Conservation (phyloP, 2,888 invertebrate genomes). For the Allolobophora icterica region DNA sequence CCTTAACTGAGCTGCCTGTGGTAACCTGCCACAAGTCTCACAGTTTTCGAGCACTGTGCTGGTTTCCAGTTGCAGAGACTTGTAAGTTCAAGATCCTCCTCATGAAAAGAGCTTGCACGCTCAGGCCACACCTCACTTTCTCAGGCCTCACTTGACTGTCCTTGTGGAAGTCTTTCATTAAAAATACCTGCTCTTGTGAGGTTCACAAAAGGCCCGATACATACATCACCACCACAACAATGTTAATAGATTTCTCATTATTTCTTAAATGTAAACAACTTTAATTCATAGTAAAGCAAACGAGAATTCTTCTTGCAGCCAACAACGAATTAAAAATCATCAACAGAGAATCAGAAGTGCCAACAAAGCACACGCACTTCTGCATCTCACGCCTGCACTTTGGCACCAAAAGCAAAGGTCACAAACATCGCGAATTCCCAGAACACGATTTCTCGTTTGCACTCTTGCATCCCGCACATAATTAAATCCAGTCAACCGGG, state of each 20-base stretch:
- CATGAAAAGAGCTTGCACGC: no score
- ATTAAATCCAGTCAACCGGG: constrained; percentile 17
- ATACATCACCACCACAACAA: not conserved
- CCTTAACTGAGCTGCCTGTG: no score
- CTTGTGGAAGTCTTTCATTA: not conserved
- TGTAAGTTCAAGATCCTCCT: not conserved
- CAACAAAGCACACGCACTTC: not conserved
- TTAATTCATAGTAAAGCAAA: not conserved
- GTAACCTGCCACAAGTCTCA: not conserved
- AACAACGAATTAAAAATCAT: no score
- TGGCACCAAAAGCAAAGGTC: not conserved
- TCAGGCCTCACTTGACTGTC: not conserved
- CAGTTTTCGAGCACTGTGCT: not conserved
- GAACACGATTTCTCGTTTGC: not conserved
- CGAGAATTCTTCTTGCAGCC: not conserved
- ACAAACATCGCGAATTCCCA: constrained; percentile 17
- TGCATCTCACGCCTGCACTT: constrained; percentile 8
- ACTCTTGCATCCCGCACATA: not conserved
- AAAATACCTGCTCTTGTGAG: not conserved
- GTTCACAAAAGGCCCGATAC: not conserved
- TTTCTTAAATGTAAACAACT: not conserved
- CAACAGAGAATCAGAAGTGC: not conserved
- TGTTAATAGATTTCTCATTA: not conserved
- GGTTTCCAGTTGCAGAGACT: not conserved
- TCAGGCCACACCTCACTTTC: not conserved